Evolutionary conservation across 2,113 vertebrate genomes (phyloP).

Genomic region (Semnornis frantzii): DNA sequence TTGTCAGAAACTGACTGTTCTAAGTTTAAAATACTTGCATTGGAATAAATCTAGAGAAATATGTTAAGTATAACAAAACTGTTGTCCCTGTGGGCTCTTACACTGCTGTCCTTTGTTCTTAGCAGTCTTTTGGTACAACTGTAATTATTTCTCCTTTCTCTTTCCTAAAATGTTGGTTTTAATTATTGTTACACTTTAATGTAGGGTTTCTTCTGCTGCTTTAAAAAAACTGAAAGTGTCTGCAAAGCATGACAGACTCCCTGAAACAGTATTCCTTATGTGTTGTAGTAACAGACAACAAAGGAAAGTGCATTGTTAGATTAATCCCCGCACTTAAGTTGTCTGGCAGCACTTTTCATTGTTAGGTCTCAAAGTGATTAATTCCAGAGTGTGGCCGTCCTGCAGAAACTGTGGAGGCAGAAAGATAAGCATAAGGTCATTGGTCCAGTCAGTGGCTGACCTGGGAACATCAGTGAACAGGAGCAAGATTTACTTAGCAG

Average conservation of each 20-base stretch:
- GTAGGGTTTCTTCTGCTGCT: background rate
- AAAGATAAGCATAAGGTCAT: background rate
- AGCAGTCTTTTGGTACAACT: background rate
- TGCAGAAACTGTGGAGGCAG: rapidly evolving
- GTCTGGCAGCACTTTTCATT: background rate
- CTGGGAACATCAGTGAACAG: background rate
- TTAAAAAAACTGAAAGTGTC: background rate
- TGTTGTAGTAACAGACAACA: background rate
- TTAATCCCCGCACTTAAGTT: background rate
- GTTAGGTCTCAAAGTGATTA: background rate
- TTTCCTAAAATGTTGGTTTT: background rate
- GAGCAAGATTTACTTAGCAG: background rate
- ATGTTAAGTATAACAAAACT: background rate
- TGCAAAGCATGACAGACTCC: background rate
- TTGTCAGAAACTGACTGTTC: background rate
- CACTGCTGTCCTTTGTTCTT: constrained; percentile 1
- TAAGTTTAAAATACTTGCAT: background rate
- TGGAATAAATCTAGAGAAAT: background rate
- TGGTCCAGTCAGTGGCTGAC: background rate
- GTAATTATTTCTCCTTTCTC: background rate
- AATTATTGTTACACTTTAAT: background rate
- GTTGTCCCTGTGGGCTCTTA: background rate
- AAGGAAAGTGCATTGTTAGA: background rate
- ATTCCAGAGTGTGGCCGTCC: background rate
- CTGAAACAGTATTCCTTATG: background rate